Percentiles rank a stretch among this genome's conserved stretches.
Conservation (phyloP, 2,113 vertebrate species). For the Thryonomys swinderianus region DNA sequence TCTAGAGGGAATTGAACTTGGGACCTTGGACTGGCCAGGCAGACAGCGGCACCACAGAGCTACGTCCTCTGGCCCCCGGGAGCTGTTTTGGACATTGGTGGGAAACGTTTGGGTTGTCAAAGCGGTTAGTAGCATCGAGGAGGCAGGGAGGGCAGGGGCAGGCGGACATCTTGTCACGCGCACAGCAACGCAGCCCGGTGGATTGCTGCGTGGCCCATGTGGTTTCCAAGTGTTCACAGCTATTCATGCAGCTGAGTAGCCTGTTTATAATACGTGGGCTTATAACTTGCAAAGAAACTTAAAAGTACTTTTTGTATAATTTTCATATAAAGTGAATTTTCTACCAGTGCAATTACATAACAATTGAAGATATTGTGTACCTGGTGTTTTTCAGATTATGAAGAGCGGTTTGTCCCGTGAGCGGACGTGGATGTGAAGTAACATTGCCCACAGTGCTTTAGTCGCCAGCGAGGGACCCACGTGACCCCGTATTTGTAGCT, state of each 20-base stretch:
- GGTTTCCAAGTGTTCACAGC: constrained; percentile 11
- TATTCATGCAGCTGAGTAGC: constrained; percentile 13
- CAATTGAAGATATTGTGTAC: not conserved
- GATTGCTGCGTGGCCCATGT: not conserved
- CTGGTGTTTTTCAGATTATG: constrained; percentile 33
- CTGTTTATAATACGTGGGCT: constrained; percentile 43
- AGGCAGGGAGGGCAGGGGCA: not conserved
- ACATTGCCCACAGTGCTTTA: not conserved
- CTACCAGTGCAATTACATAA: not conserved
- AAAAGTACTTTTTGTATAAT: constrained; percentile 28
- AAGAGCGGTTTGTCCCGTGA: not conserved
- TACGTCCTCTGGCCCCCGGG: not conserved
- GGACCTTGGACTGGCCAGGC: too few species aligned
- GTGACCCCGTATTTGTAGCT: not conserved
- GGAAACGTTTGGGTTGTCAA: constrained; percentile 20
- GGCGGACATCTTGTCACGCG: not conserved
- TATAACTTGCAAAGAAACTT: constrained; percentile 51
- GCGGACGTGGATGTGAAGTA: not conserved
- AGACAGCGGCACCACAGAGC: too few species aligned
- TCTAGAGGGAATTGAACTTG: too few species aligned
- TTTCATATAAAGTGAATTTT: constrained; percentile 43
- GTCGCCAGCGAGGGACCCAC: not conserved
- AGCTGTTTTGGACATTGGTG: constrained; percentile 26
- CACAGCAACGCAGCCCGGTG: not conserved
- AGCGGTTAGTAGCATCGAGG: not conserved